Percentiles rank a stretch among this genome's conserved stretches.
These are phyloP conservation scores for Drosophila rhopaloa DNA, from an alignment of 1,140 invertebrate species.

Conservation along the genomic window DNA sequence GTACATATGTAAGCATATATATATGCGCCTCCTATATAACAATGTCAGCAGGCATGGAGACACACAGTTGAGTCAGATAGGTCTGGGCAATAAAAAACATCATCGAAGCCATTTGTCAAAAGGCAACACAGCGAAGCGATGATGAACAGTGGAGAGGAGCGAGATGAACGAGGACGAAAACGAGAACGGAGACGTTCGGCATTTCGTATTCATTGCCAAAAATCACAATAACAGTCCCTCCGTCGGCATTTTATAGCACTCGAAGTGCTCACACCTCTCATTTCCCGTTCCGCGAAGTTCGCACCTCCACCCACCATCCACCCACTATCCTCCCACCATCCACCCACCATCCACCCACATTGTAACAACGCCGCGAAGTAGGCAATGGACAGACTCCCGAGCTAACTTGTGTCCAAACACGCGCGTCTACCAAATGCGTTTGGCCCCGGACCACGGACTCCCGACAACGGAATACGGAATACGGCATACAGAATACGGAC, in stretches of 20 bases:
- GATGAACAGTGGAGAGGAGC: not conserved
- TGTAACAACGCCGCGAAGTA: slow-evolving; percentile 67
- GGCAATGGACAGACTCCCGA: slow-evolving; percentile 51
- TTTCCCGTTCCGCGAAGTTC: not conserved
- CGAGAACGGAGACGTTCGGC: slow-evolving; percentile 41
- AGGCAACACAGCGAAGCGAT: slow-evolving; percentile 54
- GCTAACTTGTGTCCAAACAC: slow-evolving; percentile 76
- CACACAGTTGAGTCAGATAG: slow-evolving; percentile 66
- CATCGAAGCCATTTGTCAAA: slow-evolving; percentile 81
- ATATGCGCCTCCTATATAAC: slow-evolving; percentile 26
- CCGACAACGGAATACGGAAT: not conserved
- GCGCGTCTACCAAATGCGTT: slow-evolving; percentile 74
- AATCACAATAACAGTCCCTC: slow-evolving; percentile 72
- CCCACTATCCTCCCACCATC: not conserved
- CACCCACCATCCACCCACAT: slow-evolving; percentile 16
- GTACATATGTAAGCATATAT: slow-evolving; percentile 15
- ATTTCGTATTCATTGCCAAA: slow-evolving; percentile 83
- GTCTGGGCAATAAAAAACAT: slow-evolving; percentile 80
- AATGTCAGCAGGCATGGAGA: slow-evolving; percentile 56
- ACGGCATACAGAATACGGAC: not conserved
- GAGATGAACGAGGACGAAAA: slow-evolving; percentile 7
- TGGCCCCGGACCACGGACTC: slow-evolving; percentile 10
- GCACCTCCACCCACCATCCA: slow-evolving; percentile 5
- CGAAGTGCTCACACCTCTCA: slow-evolving; percentile 30
- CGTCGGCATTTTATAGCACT: slow-evolving; percentile 43